These are phyloP conservation scores for Brachionichthys hirsutus DNA, from an alignment of 2,113 vertebrate genomes.

Conservation along the genomic window DNA sequence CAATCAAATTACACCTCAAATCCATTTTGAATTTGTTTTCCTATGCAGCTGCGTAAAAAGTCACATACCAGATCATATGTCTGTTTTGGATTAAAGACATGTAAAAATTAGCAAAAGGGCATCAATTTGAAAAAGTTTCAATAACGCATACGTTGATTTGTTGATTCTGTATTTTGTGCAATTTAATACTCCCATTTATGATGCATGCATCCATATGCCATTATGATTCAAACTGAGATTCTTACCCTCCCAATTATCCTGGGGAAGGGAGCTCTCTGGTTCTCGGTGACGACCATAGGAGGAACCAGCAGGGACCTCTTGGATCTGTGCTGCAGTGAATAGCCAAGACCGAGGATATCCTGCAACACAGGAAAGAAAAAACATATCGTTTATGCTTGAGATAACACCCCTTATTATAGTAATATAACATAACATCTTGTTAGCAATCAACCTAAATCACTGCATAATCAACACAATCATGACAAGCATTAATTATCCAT, in stretches of 20 bases:
- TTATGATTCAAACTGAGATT: background rate
- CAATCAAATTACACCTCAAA: too few relatives aligned
- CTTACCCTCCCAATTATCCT: constrained; percentile 90
- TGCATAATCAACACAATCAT: background rate
- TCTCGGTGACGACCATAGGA: constrained; percentile 89
- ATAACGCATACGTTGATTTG: too few relatives aligned
- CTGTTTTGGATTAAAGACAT: too few relatives aligned
- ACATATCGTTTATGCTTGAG: background rate
- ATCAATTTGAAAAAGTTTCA: too few relatives aligned
- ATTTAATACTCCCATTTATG: too few relatives aligned
- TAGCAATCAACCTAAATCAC: background rate
- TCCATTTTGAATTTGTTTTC: background rate
- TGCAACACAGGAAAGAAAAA: constrained; percentile 57
- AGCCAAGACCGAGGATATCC: constrained; percentile 83
- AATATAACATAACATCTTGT: background rate
- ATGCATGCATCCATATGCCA: background rate
- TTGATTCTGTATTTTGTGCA: too few relatives aligned
- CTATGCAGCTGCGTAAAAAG: background rate
- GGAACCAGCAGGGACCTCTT: constrained; percentile 90
- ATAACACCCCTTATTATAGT: background rate
- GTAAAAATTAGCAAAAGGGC: background rate
- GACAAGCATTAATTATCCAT: constrained; percentile 2
- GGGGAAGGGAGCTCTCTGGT: constrained; percentile 90
- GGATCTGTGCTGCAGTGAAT: constrained; percentile 78
- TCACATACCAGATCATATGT: background rate